These are phyloP conservation scores for Felis catus DNA, from an alignment of 2,113 vertebrate species.

Conservation along the genomic window F.catus_Fca126_mat1.0 CM031428.1:10456501-10457000, in stretches of 20 bases:
- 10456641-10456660: neutral
- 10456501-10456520: too few relatives aligned
- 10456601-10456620: neutral
- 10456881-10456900: neutral
- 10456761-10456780: too few relatives aligned
- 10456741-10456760: too few relatives aligned
- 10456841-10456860: too few relatives aligned
- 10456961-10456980: accelerated
- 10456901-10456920: neutral
- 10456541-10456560: neutral
- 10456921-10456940: neutral
- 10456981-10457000: neutral
- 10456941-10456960: neutral
- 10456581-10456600: neutral
- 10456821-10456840: too few relatives aligned
- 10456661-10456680: neutral
- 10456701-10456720: too few relatives aligned
- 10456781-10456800: too few relatives aligned
- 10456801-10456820: too few relatives aligned
- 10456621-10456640: neutral
- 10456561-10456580: neutral
- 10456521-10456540: too few relatives aligned
- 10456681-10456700: too few relatives aligned
- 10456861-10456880: neutral
- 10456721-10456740: too few relatives aligned